Evolutionary conservation across 2,797 vertebrate species (phyloP).

Genomic region (Oceanodroma leucorhoa): DNA sequence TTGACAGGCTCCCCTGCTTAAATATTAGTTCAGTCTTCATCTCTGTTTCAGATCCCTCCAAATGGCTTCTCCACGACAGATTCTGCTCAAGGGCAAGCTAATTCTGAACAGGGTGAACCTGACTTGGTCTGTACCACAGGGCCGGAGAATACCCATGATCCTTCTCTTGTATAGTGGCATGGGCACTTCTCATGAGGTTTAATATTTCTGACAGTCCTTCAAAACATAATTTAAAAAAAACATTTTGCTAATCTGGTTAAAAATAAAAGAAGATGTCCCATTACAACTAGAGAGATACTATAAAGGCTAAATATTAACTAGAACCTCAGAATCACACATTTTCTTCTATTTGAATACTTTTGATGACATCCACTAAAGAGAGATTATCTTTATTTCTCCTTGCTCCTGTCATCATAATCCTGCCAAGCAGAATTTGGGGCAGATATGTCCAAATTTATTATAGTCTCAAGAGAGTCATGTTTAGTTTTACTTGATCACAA

Average conservation of each 20-base stretch:
- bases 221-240: neutral
- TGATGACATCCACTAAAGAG: neutral
- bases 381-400: neutral
- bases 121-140: neutral
- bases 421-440: neutral
- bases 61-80: neutral
- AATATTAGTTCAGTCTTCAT: neutral
- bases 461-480: neutral
- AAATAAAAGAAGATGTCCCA: neutral
- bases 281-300: neutral
- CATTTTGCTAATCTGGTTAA: neutral
- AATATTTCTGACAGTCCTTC: neutral
- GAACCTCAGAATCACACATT: neutral
- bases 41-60: neutral
- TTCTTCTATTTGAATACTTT: neutral
- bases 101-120: neutral
- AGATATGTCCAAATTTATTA: neutral
- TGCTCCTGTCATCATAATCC: neutral
- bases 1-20: neutral
- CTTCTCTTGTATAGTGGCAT: neutral
- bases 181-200: neutral
- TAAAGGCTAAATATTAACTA: neutral
- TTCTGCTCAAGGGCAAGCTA: neutral
- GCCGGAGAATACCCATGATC: accelerated
- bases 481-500: neutral